phyloP scores from a whole-genome alignment of 2,113 vertebrate species.

The Falcunculus frontatus region DNA sequence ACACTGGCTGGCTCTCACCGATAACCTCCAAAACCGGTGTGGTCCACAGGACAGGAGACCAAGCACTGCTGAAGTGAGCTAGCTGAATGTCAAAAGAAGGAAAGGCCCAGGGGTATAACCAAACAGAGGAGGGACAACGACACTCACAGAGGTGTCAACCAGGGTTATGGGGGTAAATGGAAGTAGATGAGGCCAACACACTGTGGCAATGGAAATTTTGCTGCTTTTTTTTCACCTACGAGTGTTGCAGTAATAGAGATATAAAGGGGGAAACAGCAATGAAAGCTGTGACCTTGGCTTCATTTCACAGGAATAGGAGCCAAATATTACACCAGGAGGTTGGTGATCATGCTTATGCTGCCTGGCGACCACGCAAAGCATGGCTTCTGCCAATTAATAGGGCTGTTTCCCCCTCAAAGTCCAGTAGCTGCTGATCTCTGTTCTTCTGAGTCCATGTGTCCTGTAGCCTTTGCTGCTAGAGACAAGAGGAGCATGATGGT shows the following conservation, averaged over 20 bases:
- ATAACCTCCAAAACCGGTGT: neutral
- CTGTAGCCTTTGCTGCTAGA: neutral
- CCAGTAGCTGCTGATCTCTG: neutral
- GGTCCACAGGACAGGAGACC: neutral
- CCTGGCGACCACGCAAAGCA: neutral
- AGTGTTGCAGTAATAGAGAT: neutral
- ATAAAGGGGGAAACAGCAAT: neutral
- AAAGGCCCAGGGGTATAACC: neutral
- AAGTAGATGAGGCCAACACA: neutral
- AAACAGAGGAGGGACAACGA: neutral
- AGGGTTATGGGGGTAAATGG: neutral
- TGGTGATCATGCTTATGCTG: neutral
- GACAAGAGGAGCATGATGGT: neutral
- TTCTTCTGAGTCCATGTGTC: neutral
- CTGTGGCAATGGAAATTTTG: neutral
- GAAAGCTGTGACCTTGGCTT: neutral
- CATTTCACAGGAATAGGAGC: neutral
- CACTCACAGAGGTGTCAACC: neutral
- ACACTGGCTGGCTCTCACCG: neutral
- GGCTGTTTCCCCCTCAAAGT: neutral
- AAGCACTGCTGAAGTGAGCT: neutral
- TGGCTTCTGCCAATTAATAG: neutral
- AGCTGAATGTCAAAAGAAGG: neutral
- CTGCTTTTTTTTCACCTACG: fast-evolving
- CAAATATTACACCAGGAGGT: neutral